These are phyloP conservation scores for Notechis scutatus DNA, from an alignment of 2,113 vertebrate genomes.

Conservation along the genomic window DNA sequence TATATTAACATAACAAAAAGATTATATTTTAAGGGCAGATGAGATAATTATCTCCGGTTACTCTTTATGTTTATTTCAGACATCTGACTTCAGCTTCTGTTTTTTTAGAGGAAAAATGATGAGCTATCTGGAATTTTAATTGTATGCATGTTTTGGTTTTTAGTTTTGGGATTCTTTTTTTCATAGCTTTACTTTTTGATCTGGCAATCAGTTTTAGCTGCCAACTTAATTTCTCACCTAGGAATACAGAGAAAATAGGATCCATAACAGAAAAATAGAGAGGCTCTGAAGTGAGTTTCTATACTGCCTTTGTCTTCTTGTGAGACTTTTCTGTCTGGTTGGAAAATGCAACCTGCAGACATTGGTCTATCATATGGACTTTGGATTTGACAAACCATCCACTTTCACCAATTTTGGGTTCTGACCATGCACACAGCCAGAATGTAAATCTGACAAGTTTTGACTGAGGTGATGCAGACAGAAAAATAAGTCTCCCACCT, in stretches of 20 bases:
- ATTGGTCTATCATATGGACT: not conserved
- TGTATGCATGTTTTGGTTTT: not conserved
- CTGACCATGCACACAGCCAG: not conserved
- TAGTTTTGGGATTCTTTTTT: not conserved
- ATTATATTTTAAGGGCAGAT: not conserved
- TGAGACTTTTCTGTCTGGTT: not conserved
- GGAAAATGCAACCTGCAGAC: not conserved
- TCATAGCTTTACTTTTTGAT: not conserved
- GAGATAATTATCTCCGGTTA: not conserved
- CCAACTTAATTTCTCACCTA: not conserved
- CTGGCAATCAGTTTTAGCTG: not conserved
- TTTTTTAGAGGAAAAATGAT: not conserved
- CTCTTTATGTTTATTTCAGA: not conserved
- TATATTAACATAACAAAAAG: not conserved
- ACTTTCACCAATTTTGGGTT: not conserved
- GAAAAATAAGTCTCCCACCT: not conserved
- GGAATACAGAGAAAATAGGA: not conserved
- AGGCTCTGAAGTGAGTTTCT: not conserved
- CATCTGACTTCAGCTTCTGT: not conserved
- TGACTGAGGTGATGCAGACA: not conserved
- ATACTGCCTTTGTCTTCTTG: not conserved
- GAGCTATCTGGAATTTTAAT: not conserved
- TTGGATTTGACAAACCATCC: not conserved
- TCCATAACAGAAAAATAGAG: not conserved
- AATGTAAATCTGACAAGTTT: not conserved